Conservation (phyloP, 2,797 vertebrate genomes). For the Cuniculus paca region DNA sequence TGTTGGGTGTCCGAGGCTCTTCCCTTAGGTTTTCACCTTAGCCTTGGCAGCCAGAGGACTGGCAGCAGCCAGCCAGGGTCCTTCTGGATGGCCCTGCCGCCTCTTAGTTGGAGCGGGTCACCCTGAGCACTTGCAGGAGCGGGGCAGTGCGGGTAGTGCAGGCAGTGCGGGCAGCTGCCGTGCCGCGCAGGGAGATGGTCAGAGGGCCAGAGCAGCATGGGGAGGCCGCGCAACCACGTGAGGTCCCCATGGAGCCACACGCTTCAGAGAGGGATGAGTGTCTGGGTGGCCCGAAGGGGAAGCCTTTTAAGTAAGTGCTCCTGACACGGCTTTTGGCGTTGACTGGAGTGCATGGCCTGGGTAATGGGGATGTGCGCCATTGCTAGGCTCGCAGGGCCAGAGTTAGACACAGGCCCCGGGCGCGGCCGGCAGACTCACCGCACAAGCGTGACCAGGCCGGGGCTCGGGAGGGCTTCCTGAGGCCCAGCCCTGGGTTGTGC, state of each 20-base stretch:
- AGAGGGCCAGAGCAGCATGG: neutral
- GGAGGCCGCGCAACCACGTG: too few relatives aligned
- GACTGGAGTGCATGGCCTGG: neutral
- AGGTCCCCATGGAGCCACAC: too few relatives aligned
- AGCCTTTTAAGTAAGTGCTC: neutral
- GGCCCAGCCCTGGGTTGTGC: neutral
- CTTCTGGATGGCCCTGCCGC: neutral
- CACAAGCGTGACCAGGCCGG: neutral
- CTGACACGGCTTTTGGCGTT: neutral
- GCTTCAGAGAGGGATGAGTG: neutral
- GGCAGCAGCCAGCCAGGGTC: too few relatives aligned
- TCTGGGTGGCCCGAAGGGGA: neutral
- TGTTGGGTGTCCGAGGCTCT: neutral
- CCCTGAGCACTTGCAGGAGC: neutral
- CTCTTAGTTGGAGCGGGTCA: neutral
- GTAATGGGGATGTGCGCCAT: neutral
- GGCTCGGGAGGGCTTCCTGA: neutral
- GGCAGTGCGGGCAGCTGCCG: neutral
- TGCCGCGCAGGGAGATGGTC: neutral
- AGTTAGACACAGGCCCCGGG: too few relatives aligned
- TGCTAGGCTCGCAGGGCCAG: too few relatives aligned
- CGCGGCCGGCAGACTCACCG: neutral
- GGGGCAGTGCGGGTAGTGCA: too few relatives aligned
- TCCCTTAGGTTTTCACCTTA: rapidly evolving
- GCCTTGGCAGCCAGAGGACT: neutral